Evolutionary conservation across 2,797 vertebrate species (phyloP).

Genomic region (Phrynocephalus forsythii): DNA sequence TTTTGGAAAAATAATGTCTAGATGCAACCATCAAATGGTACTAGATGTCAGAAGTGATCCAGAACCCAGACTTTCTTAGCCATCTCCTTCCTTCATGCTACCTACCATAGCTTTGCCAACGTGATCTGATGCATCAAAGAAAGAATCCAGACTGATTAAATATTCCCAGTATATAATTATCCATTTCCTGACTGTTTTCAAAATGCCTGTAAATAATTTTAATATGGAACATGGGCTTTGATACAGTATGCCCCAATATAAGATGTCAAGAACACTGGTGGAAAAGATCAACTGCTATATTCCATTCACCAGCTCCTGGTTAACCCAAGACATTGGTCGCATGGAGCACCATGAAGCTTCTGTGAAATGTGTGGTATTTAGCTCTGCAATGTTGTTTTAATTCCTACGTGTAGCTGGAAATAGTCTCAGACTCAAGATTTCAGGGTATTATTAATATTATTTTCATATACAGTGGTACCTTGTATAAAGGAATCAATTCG

Average conservation of each 20-base stretch:
- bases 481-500: no score
- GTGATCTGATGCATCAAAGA: neutral
- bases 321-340: neutral
- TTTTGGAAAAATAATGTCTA: neutral
- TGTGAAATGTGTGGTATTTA: neutral
- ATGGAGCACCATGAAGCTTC: neutral
- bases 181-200: neutral
- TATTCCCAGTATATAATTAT: neutral
- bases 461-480: neutral
- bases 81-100: neutral
- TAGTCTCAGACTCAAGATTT: constrained; percentile 1
- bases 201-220: neutral
- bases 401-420: neutral
- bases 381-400: neutral
- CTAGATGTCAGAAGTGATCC: neutral
- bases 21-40: neutral
- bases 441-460: constrained; percentile 4
- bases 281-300: neutral
- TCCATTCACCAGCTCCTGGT: neutral
- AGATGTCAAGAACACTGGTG: neutral
- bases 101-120: neutral
- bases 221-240: neutral
- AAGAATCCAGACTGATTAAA: neutral
- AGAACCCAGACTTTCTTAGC: neutral
- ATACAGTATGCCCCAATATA: neutral